Conservation (phyloP, 2,113 vertebrate genomes). For the Bolborhynchus lineola region DNA sequence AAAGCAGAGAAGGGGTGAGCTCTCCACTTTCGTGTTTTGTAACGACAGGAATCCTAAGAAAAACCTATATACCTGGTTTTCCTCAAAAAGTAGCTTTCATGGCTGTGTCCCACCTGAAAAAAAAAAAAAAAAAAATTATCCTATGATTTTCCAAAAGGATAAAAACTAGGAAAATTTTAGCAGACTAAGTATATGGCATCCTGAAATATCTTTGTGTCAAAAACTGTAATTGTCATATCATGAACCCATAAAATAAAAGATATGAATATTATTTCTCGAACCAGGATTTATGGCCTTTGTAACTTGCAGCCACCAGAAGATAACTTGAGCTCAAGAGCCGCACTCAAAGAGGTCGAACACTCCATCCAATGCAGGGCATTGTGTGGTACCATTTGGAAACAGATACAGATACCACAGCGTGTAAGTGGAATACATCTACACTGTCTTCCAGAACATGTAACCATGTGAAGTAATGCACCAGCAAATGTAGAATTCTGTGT, state of each 20-base stretch:
- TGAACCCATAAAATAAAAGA: neutral
- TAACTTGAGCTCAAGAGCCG: neutral
- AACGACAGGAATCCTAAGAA: neutral
- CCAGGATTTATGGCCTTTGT: neutral
- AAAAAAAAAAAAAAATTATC: neutral
- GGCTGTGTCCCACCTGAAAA: neutral
- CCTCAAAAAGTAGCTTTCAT: neutral
- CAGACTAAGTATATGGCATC: neutral
- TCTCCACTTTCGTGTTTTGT: neutral
- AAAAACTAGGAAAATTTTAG: neutral
- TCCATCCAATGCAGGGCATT: neutral
- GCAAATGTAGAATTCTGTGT: neutral
- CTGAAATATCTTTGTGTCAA: neutral
- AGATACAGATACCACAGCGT: neutral
- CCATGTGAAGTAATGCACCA: neutral
- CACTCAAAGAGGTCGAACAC: neutral
- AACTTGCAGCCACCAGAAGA: neutral
- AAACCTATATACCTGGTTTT: neutral
- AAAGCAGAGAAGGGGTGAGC: neutral
- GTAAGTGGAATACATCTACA: neutral
- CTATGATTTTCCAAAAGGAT: neutral
- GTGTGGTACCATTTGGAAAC: neutral
- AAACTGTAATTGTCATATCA: neutral
- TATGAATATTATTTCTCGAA: neutral
- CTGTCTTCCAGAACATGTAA: neutral